These are phyloP conservation scores for Thaumetopoea pityocampa DNA, from an alignment of 1,140 invertebrate genomes.

Conservation along the genomic window DNA sequence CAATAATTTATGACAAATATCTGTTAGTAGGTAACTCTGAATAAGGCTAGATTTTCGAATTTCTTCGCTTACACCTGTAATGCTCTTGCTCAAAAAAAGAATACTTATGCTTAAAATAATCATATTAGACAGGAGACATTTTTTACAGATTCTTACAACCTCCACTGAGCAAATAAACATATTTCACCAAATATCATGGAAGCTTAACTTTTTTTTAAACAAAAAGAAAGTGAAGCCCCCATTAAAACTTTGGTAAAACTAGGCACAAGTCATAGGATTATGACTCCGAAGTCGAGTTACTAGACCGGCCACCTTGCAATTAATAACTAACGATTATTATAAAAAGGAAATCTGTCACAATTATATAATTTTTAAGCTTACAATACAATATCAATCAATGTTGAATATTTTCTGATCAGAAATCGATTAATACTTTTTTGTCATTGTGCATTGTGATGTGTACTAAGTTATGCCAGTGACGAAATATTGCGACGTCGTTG, in stretches of 20 bases:
- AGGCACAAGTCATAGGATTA: conserved; percentile 53
- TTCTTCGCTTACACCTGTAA: no score
- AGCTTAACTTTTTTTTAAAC: conserved; percentile 17
- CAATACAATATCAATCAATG: conserved; percentile 48
- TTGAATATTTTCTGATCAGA: conserved; percentile 25
- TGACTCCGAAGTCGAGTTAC: conserved; percentile 31
- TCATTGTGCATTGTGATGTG: no score
- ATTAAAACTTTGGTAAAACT: conserved; percentile 34
- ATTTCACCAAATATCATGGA: conserved; percentile 28
- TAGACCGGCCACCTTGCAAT: conserved; percentile 36
- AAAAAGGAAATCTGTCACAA: conserved; percentile 47
- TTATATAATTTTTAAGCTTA: conserved; percentile 40
- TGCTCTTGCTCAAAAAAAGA: conserved; percentile 1
- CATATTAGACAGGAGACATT: conserved; percentile 5
- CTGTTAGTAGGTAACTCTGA: no score
- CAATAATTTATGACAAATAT: no score
- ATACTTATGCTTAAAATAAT: conserved; percentile 4
- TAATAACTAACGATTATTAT: conserved; percentile 45
- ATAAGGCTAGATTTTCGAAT: no score
- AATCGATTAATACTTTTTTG: no score
- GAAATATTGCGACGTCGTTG: no score
- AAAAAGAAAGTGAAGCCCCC: conserved; percentile 15
- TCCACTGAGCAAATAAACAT: conserved; percentile 58
- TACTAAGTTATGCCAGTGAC: no score
- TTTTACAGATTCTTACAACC: conserved; percentile 42